Percentiles rank a stretch among this genome's conserved stretches.
Evolutionary conservation across 2,888 invertebrate species (phyloP).

Genomic region (Athalia cordata): DNA sequence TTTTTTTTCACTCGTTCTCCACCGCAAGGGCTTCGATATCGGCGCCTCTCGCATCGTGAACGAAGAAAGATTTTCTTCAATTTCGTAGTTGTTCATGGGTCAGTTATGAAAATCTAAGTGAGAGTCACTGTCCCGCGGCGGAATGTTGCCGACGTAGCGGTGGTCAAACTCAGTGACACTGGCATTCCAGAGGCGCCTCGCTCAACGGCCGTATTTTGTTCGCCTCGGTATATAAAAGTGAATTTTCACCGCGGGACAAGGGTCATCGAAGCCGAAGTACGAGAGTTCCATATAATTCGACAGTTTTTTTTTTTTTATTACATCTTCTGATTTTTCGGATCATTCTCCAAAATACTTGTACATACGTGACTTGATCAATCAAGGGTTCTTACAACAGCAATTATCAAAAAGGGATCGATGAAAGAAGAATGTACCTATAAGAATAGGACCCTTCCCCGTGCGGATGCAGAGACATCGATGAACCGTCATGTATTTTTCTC

Average conservation of each 20-base stretch:
- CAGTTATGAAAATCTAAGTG: constrained; percentile 14
- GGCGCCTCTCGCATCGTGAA: background rate
- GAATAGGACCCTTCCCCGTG: too few species aligned
- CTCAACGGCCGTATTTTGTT: background rate
- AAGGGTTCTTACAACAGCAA: background rate
- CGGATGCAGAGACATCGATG: background rate
- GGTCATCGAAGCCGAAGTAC: too few species aligned
- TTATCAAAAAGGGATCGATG: too few species aligned
- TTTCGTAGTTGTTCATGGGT: too few species aligned
- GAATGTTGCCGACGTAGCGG: constrained; percentile 46
- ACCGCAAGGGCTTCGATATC: background rate
- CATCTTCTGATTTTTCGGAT: background rate
- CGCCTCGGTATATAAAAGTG: background rate
- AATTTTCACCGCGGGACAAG: too few species aligned
- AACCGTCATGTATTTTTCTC: background rate
- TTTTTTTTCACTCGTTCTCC: background rate
- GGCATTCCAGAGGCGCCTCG: constrained; percentile 33
- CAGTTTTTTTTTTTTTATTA: too few species aligned
- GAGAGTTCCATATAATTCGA: too few species aligned
- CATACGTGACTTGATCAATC: background rate
- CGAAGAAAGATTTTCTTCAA: too few species aligned
- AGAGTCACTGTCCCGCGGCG: constrained; percentile 44
- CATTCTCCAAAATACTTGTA: too few species aligned
- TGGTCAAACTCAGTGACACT: constrained; percentile 46
- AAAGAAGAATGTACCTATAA: too few species aligned